Evolutionary conservation across 2,888 invertebrate species (phyloP).

Genomic region (Ferrisia virgata): DNA sequence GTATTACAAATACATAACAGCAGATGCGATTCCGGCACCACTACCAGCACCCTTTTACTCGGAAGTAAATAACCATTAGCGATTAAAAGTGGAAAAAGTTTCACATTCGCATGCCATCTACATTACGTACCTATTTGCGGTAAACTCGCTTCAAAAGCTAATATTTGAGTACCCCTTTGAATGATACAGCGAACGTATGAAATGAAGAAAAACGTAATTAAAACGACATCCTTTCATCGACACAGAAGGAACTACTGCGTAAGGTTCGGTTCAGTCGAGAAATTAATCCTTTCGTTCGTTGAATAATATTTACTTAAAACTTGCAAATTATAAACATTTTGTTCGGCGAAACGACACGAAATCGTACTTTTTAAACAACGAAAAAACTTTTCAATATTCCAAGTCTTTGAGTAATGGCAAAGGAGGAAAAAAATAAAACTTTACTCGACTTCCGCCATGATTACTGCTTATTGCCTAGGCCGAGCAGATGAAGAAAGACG

Average conservation of each 20-base stretch:
- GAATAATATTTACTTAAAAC: conserved; percentile 17
- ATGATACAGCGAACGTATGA: not conserved
- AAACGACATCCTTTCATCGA: conserved; percentile 3
- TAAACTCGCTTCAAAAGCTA: not conserved
- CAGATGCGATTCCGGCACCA: not conserved
- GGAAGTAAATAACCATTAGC: not conserved
- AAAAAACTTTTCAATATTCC: not conserved
- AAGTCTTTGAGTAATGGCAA: not conserved
- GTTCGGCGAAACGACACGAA: not conserved
- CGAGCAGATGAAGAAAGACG: not conserved
- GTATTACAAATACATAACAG: too few species aligned
- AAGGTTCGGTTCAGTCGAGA: not conserved
- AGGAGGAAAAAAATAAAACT: not conserved
- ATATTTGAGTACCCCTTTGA: not conserved
- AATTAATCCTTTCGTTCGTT: not conserved
- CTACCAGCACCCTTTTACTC: not conserved
- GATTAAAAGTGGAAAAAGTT: not conserved
- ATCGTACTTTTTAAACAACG: not conserved
- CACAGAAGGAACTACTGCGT: too few species aligned
- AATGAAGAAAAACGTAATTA: conserved; percentile 9
- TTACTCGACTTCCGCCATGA: not conserved
- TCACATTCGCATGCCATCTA: not conserved
- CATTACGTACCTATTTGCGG: too few species aligned
- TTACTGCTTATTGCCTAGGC: too few species aligned
- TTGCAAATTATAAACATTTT: conserved; percentile 10